Evolutionary conservation across 2,797 vertebrate genomes (phyloP).

Genomic region (Taeniopygia guttata): DNA sequence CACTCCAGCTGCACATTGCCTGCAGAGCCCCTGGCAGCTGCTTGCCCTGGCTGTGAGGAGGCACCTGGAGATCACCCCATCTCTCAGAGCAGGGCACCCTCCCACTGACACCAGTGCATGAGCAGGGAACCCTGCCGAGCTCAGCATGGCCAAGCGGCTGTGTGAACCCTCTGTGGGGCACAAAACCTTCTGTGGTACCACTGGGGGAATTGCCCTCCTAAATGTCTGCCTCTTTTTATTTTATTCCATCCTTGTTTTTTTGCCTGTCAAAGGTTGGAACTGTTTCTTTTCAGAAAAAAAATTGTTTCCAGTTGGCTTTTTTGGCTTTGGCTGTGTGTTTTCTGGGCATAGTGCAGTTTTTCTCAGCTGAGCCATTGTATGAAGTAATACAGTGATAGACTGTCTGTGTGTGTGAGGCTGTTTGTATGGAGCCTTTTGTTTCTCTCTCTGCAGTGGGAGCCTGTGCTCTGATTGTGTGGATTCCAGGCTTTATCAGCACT

Average conservation of each 20-base stretch:
- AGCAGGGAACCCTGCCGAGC: background rate
- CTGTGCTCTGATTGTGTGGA: constrained; percentile 20
- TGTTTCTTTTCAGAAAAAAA: background rate
- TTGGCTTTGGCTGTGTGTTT: constrained; percentile 17
- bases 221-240: background rate
- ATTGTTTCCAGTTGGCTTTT: constrained; percentile 30
- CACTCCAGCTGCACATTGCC: background rate
- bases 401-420: constrained; percentile 26
- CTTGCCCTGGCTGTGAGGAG: background rate
- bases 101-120: rapidly evolving
- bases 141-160: background rate
- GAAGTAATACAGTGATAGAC: constrained; percentile 20
- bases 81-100: background rate
- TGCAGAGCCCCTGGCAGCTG: background rate
- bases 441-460: constrained; percentile 38
- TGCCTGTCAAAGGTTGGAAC: background rate
- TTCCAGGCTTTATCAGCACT: constrained; percentile 65
- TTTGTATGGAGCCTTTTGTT: constrained; percentile 63
- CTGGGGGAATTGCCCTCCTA: background rate
- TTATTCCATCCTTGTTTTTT: background rate
- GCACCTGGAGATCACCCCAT: background rate
- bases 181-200: background rate
- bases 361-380: constrained; percentile 37
- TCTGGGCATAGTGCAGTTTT: background rate
- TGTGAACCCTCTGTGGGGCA: rapidly evolving